Percentiles rank a stretch among this genome's conserved stretches.
phyloP scores from a whole-genome alignment of 2,797 vertebrate genomes.

The Paramormyrops hopkinsi region DNA sequence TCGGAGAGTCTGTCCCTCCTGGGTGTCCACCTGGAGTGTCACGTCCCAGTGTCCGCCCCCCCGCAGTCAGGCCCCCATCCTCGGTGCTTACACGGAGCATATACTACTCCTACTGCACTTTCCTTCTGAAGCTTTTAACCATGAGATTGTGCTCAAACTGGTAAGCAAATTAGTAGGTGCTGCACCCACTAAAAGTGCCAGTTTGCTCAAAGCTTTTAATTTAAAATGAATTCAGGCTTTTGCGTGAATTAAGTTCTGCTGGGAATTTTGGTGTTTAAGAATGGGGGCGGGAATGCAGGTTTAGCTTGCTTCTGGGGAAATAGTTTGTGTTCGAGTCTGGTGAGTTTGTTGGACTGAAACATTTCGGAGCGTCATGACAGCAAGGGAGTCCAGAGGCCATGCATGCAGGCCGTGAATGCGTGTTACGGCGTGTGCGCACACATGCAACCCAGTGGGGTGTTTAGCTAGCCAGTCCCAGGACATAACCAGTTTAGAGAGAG shows the following conservation, averaged over 20 bases:
- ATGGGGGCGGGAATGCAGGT: neutral
- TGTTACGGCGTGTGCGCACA: neutral
- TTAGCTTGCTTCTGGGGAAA: neutral
- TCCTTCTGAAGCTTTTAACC: neutral
- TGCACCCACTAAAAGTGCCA: neutral
- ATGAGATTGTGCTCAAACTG: neutral
- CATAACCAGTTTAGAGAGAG: neutral
- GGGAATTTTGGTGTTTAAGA: neutral
- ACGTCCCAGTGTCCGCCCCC: neutral
- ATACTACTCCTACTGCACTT: neutral
- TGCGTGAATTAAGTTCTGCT: neutral
- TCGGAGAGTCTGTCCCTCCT: neutral
- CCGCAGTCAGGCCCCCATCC: neutral
- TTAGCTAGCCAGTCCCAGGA: neutral
- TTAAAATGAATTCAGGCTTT: neutral
- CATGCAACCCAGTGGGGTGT: neutral
- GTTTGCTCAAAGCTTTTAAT: neutral
- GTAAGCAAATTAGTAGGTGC: neutral
- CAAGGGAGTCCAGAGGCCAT: neutral
- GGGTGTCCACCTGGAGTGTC: neutral
- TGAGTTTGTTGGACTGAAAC: neutral
- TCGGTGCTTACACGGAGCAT: neutral
- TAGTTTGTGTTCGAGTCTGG: neutral
- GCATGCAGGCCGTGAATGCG: neutral
- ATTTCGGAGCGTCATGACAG: neutral